Percentiles rank a stretch among this genome's conserved stretches.
Evolutionary conservation across 1,140 invertebrate species (phyloP).

Genomic region (Drosophila aff.): DNA sequence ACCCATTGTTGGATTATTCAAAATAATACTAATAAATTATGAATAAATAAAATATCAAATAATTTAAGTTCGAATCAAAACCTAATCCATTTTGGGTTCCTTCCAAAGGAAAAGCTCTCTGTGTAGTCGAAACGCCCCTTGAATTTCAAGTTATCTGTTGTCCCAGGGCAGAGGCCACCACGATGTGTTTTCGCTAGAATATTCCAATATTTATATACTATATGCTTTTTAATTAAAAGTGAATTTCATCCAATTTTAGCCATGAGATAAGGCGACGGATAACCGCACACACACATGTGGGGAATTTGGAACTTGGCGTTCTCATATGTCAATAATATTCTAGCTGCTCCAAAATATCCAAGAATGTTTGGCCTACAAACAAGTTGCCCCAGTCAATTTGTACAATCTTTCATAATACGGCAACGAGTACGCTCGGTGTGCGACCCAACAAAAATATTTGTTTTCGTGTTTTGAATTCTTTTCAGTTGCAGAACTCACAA

Average conservation of each 20-base stretch:
- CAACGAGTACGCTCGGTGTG: conserved; percentile 1
- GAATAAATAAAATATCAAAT: neutral
- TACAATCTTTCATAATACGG: conserved; percentile 43
- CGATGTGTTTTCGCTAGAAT: conserved; percentile 31
- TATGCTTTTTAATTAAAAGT: conserved; percentile 61
- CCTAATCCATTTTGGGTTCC: neutral
- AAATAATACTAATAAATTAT: neutral
- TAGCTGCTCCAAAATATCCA: conserved; percentile 26
- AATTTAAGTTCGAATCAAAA: neutral
- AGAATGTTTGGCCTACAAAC: conserved; percentile 48
- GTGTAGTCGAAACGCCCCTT: conserved; percentile 27
- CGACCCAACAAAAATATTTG: conserved; percentile 44
- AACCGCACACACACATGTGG: conserved; percentile 7
- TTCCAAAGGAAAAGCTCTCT: neutral
- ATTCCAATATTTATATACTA: conserved; percentile 19
- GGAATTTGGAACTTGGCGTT: conserved; percentile 21
- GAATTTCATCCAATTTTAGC: conserved; percentile 56
- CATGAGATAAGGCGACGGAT: conserved; percentile 49
- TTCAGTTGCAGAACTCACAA: conserved; percentile 24
- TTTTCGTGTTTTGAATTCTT: conserved; percentile 22
- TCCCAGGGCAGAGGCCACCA: conserved; percentile 46
- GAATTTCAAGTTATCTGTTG: conserved; percentile 23
- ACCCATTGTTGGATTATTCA: neutral
- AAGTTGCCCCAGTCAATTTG: conserved; percentile 24
- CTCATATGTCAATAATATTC: conserved; percentile 16